These are phyloP conservation scores for Cerastis rubricosa DNA, from an alignment of 2,888 invertebrate species.

Conservation along the genomic window DNA sequence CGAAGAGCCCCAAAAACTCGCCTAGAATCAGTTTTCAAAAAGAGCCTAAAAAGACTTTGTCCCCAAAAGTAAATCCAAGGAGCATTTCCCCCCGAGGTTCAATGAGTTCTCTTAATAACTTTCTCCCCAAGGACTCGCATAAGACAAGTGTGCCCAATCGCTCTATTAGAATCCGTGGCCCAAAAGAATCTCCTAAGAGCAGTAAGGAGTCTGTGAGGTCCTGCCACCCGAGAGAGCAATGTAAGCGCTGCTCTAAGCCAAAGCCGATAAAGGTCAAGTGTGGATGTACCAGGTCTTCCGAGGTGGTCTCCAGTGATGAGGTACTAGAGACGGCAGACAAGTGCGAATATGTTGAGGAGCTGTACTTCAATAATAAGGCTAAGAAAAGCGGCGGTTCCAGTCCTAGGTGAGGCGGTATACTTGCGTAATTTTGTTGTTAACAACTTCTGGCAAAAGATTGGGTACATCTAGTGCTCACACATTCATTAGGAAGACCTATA, in stretches of 20 bases:
- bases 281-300: not conserved
- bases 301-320: conserved; percentile 19
- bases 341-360: conserved; percentile 29
- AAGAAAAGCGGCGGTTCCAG: conserved; percentile 42
- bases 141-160: not conserved
- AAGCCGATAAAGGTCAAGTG: conserved; percentile 23
- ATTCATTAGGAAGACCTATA: not conserved
- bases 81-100: conserved; percentile 16
- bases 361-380: conserved; percentile 37
- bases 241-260: conserved; percentile 5
- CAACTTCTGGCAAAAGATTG: not conserved
- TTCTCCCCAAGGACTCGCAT: not conserved
- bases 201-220: not conserved
- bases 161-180: not conserved
- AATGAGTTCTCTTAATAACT: conserved; percentile 32
- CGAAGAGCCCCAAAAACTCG: not conserved
- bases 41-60: not conserved
- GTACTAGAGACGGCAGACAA: conserved; percentile 1
- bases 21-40: not conserved
- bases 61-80: not conserved
- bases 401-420: conserved; percentile 43
- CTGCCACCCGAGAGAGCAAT: not conserved
- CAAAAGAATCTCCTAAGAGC: not conserved
- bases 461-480: not conserved
- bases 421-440: not conserved